Base-by-base conservation (phyloP, 1,140 invertebrate species). In the Tachypleus tridentatus region DNA sequence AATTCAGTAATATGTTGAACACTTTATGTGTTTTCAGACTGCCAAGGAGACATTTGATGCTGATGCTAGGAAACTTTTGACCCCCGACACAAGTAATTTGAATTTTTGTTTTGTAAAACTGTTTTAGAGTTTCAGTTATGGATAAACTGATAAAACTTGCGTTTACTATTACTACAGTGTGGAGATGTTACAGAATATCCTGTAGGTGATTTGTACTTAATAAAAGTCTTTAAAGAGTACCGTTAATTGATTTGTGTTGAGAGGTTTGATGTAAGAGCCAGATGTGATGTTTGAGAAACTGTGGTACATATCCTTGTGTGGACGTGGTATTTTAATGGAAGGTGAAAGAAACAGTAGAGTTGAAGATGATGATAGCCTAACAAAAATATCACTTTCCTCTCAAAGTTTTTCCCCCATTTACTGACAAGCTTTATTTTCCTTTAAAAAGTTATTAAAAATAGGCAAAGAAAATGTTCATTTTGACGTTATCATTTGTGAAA, bases 31-130 rank as follows among this genome's bases (percentile, higher is more conserved):
- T 63, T 65, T 70, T 60, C 67, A 83, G 81, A 78, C 78, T 51
- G 84, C 85, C 0, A 89, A 89, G 75, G 87, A 89, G 76, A 85
- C 90, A 69, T 91, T 91, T 77, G 88, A 91, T 73, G 72, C 75
- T 3, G 86, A 88, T 77, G 86, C 85, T 5, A 79, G 87, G 52
- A 82, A 83, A 73, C 77, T 90, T 3, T 77, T 91, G 67, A 81
- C 78, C 5, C 73, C 80, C 4, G 84, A 88, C 58, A 83, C 87
- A 70, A 72, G 73, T 75, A 70, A 60, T 3, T 60, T 9, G 8
- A 9, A 60, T 9, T 9, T 9, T 60, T 60, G 47, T 7, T 50
- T 10, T 9, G 3, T 3, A 60, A 9, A 8, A 9, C 47, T 60
- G 8, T 60, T 60, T 60, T 3, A 47, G 58, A 48, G 29, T 48